A percentile compares a stretch with the other conserved stretches of the same genome.
phyloP scores from a whole-genome alignment of 1,140 invertebrate species.

The Neelides sp. region DNA sequence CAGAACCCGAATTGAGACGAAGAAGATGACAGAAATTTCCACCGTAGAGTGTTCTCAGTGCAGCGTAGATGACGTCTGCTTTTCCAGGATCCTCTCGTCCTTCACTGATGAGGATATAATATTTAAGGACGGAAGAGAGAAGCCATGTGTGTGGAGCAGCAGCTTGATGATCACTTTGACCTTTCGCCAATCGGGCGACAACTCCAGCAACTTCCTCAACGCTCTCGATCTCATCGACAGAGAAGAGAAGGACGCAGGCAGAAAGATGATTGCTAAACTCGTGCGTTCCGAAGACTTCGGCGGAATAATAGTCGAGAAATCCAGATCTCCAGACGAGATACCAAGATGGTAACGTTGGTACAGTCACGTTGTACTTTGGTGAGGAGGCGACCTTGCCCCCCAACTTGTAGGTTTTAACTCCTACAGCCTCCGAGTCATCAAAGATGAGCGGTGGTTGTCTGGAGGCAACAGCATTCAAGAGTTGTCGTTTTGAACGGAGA shows the following conservation, averaged over 20 bases:
- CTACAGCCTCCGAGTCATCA: conserved; percentile 1
- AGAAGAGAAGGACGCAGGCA: conserved; percentile 75
- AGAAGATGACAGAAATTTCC: conserved; percentile 72
- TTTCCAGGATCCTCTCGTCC: conserved; percentile 59
- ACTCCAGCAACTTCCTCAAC: conserved; percentile 18
- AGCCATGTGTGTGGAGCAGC: conserved; percentile 27
- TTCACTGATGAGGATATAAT: conserved; percentile 39
- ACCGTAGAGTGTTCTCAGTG: conserved; percentile 72
- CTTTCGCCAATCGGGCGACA: conserved; percentile 25
- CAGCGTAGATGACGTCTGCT: conserved; percentile 65
- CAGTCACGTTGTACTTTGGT: conserved; percentile 41
- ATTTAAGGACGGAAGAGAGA: conserved; percentile 25
- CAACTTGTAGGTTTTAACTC: background rate
- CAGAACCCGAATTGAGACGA: conserved; percentile 65
- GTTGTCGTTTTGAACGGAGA: conserved; percentile 8
- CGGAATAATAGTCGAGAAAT: conserved; percentile 46
- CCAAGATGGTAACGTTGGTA: conserved; percentile 75
- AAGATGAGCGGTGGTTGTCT: conserved; percentile 19
- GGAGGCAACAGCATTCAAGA: conserved; percentile 14
- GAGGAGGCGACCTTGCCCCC: background rate
- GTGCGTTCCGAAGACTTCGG: conserved; percentile 47
- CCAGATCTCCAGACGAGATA: conserved; percentile 89
- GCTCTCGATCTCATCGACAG: conserved; percentile 49
- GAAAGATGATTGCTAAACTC: conserved; percentile 88
- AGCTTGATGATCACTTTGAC: conserved; percentile 27